These are phyloP conservation scores for Alethe castanea DNA, from an alignment of 2,113 vertebrate species.

Conservation along the genomic window DNA sequence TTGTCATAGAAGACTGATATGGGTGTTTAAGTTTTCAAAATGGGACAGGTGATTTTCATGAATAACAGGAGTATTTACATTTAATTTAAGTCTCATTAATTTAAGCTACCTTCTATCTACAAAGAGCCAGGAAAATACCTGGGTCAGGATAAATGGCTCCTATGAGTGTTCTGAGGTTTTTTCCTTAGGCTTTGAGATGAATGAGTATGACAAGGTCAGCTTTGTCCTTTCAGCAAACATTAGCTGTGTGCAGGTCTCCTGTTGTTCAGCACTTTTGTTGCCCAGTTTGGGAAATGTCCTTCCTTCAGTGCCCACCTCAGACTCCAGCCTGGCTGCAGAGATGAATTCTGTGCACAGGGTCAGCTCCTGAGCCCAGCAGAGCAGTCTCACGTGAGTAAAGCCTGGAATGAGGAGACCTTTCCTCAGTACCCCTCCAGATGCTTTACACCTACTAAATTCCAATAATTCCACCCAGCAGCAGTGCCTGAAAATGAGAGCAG, in stretches of 20 bases:
- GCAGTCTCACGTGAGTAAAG: neutral
- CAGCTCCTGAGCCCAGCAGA: neutral
- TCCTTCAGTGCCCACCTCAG: neutral
- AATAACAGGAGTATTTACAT: neutral
- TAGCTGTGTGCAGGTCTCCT: neutral
- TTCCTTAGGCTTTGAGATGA: neutral
- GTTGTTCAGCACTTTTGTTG: neutral
- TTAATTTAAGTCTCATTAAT: neutral
- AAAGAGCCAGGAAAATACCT: neutral
- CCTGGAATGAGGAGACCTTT: neutral
- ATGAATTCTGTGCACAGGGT: neutral
- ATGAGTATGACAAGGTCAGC: neutral
- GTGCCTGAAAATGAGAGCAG: neutral
- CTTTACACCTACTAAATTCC: neutral
- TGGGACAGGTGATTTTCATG: neutral
- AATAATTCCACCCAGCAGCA: neutral
- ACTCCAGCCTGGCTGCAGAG: neutral
- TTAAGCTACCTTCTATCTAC: neutral
- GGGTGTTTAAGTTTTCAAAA: neutral
- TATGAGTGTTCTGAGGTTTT: neutral
- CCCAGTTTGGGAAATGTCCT: neutral
- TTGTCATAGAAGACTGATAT: neutral
- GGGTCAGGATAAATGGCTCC: neutral
- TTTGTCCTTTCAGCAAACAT: neutral
- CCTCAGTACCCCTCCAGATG: neutral